Evolutionary conservation across 2,888 invertebrate species (phyloP).

Genomic region (Thereva unica): DNA sequence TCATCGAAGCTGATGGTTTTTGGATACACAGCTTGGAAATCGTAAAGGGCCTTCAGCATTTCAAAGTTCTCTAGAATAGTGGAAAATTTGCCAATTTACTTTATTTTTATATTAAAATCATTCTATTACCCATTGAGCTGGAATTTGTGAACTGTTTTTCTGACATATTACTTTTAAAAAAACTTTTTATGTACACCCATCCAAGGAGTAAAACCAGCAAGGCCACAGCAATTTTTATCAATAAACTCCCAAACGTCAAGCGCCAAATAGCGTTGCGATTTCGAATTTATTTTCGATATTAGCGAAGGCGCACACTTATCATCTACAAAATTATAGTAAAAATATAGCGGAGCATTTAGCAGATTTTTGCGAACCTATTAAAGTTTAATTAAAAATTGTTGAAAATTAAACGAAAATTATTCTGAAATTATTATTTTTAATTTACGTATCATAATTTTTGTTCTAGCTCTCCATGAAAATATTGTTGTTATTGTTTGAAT

Average conservation of each 20-base stretch:
- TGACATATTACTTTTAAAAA: constrained; percentile 31
- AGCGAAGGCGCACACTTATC: too few species aligned
- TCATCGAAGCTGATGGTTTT: constrained; percentile 81
- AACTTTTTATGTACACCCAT: constrained; percentile 1
- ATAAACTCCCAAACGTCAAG: constrained; percentile 9
- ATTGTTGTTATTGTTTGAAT: too few species aligned
- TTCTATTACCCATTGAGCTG: constrained; percentile 12
- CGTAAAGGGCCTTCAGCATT: constrained; percentile 82
- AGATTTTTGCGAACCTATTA: too few species aligned
- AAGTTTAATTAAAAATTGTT: too few species aligned
- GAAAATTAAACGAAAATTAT: too few species aligned
- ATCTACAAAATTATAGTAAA: too few species aligned
- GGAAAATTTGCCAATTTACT: neutral
- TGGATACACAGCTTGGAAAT: constrained; percentile 81
- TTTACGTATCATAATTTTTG: too few species aligned
- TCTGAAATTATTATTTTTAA: too few species aligned
- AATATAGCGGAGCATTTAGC: too few species aligned
- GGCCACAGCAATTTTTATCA: constrained; percentile 11
- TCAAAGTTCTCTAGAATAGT: constrained; percentile 69
- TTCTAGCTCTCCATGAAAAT: too few species aligned
- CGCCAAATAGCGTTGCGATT: neutral
- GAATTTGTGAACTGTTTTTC: constrained; percentile 34
- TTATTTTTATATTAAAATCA: neutral
- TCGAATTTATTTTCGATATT: neutral
- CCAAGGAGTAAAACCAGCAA: neutral